Percentiles rank a stretch among this genome's conserved stretches.
phyloP scores from a whole-genome alignment of 2,113 vertebrate genomes.

The Heloderma charlesbogerti region DNA sequence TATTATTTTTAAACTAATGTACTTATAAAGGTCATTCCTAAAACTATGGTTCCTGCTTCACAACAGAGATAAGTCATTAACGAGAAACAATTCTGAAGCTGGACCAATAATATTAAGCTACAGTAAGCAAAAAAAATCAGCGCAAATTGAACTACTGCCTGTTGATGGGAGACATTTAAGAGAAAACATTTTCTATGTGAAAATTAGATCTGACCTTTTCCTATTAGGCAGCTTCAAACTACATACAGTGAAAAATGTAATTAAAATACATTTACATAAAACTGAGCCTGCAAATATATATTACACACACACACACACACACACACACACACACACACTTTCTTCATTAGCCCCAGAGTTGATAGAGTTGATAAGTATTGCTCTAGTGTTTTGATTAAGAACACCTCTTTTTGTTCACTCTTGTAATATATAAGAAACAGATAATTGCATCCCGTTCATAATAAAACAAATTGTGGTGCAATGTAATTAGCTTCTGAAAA shows the following conservation, averaged over 20 bases:
- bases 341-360: conserved; percentile 21
- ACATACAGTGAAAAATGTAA: conserved; percentile 44
- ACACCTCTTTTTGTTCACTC: background rate
- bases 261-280: conserved; percentile 46
- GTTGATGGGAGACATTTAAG: background rate
- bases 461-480: conserved; percentile 26
- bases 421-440: background rate
- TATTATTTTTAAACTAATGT: background rate
- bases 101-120: conserved; percentile 58
- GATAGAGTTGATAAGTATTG: conserved; percentile 32
- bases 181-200: background rate
- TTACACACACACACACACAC: background rate
- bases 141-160: background rate
- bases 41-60: conserved; percentile 34
- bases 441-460: background rate
- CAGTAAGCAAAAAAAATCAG: conserved; percentile 36
- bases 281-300: background rate
- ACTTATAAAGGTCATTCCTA: conserved; percentile 31
- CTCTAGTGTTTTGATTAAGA: background rate
- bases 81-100: conserved; percentile 57
- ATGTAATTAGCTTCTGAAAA: conserved; percentile 20
- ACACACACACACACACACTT: background rate
- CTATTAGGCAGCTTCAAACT: conserved; percentile 11
- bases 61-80: conserved; percentile 47
- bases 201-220: conserved; percentile 20